Base-by-base conservation (phyloP, 30 jellyfish, hydroid and myxozoan genomes). In the Pelagia noctiluca region DNA sequence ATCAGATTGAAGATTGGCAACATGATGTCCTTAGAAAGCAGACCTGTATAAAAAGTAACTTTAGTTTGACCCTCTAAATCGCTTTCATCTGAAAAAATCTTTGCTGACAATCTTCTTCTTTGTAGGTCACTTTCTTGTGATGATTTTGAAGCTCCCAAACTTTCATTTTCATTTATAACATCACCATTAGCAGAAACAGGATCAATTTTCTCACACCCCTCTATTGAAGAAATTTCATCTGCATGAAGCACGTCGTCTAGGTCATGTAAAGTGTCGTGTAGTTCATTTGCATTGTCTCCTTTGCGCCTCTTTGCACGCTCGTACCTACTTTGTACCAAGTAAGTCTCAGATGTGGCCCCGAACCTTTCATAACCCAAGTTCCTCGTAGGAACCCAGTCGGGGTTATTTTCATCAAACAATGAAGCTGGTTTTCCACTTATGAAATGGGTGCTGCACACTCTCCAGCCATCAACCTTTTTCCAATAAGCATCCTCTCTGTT, bases 301-400 rank as follows among this genome's bases (percentile, higher is more conserved):
- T 53, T 2, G 69, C 69, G 69, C 69, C 69, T 53, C n/a, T n/a
- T n/a, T n/a, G n/a, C n/a, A n/a, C n/a, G n/a, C n/a, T n/a, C n/a
- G n/a, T n/a, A n/a, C n/a, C n/a, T n/a, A n/a, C n/a, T n/a, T n/a
- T n/a, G n/a, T n/a, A n/a, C n/a, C n/a, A n/a, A n/a, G n/a, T n/a
- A n/a, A n/a, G n/a, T n/a, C n/a, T n/a, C n/a, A n/a, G n/a, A n/a
- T n/a, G n/a, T n/a, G n/a, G n/a, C n/a, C 46, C 50, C 76, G 1
- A 23, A 5, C 76, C 38, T 70, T 36, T 70, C 83, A 75, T 75
- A 75, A 0, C 86, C 86, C 86, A 75, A 35, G 26, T 49, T 5
- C 42, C 12, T 13, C 2, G 86, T 46, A 23, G 86, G 86, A 49
- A 34, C 60, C 86, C 86, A 75, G 86, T 75, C 76, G 30, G 74